Evolutionary conservation across 2,113 vertebrate species (phyloP).

Genomic region (Indicator indicator): DNA sequence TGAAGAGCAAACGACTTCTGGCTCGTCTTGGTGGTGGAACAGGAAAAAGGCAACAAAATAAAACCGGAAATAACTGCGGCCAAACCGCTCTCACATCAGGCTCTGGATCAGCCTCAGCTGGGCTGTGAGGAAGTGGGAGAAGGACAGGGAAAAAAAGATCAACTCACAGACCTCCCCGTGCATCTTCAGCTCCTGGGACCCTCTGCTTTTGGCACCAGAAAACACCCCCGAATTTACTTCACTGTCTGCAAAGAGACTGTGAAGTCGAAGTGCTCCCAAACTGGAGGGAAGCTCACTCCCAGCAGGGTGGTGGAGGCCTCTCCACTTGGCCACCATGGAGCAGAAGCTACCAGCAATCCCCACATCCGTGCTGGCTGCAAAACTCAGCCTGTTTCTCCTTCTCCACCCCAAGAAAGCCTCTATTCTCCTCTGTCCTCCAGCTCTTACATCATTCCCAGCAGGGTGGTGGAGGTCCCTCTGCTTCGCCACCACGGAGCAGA

Average conservation of each 20-base stretch:
- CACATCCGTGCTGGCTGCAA: not conserved
- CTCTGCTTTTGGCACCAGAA: not conserved
- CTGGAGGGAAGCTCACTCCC: rapidly evolving
- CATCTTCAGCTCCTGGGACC: not conserved
- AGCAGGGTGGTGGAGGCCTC: no score
- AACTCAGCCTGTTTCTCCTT: not conserved
- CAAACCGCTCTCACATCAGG: not conserved
- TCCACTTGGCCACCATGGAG: no score
- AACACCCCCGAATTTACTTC: not conserved
- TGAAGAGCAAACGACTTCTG: not conserved
- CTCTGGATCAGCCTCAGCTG: not conserved
- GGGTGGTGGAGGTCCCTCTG: no score
- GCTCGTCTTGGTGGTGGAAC: not conserved
- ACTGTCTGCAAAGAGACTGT: not conserved
- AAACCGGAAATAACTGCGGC: slow-evolving; percentile 24
- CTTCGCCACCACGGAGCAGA: no score
- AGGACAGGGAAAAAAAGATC: not conserved
- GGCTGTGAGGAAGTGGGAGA: not conserved
- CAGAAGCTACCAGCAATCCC: not conserved
- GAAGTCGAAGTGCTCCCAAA: not conserved
- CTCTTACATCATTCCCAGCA: rapidly evolving
- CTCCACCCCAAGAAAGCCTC: not conserved
- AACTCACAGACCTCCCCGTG: not conserved
- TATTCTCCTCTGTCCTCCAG: no score
- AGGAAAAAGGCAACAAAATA: not conserved